Evolutionary conservation across 92 coral and sea anemone species (phyloP).

Genomic region (Micromussa lordhowensis): DNA sequence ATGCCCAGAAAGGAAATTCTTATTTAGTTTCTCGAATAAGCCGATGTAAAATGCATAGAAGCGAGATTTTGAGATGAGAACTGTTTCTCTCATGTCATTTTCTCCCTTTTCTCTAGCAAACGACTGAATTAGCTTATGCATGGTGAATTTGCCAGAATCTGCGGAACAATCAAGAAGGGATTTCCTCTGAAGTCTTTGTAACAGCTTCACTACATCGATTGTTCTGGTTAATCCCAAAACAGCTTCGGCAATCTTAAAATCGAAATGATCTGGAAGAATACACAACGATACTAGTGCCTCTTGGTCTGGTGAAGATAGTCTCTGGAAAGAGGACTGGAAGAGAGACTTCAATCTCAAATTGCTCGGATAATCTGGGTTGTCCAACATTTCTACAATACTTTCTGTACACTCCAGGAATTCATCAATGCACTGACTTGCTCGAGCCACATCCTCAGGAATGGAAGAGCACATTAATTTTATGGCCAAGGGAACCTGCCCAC

Average conservation of each 20-base stretch:
- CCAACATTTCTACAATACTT: not conserved
- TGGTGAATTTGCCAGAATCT: not conserved
- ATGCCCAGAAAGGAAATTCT: slow-evolving; percentile 21
- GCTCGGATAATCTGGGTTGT: no score
- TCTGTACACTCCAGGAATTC: not conserved
- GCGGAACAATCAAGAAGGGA: no score
- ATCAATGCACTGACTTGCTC: not conserved
- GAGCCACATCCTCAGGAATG: slow-evolving; percentile 4
- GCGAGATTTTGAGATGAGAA: no score
- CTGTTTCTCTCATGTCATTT: no score
- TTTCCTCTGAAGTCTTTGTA: no score
- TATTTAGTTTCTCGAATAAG: no score
- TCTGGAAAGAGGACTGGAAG: no score
- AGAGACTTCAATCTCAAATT: no score
- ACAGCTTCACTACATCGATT: no score
- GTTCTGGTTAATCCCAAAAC: no score
- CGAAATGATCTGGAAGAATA: slow-evolving; percentile 17
- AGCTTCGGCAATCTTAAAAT: slow-evolving; percentile 12
- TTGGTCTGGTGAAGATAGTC: not conserved
- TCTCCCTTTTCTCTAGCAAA: slow-evolving; percentile 41
- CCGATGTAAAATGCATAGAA: no score
- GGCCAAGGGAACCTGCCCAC: slow-evolving; percentile 53
- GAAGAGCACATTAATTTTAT: slow-evolving; percentile 39
- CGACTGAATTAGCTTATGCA: slow-evolving; percentile 48
- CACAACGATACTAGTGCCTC: slow-evolving; percentile 42